Evolutionary conservation across 2,797 vertebrate species (phyloP).

Genomic region (Gambelia wislizenii): DNA sequence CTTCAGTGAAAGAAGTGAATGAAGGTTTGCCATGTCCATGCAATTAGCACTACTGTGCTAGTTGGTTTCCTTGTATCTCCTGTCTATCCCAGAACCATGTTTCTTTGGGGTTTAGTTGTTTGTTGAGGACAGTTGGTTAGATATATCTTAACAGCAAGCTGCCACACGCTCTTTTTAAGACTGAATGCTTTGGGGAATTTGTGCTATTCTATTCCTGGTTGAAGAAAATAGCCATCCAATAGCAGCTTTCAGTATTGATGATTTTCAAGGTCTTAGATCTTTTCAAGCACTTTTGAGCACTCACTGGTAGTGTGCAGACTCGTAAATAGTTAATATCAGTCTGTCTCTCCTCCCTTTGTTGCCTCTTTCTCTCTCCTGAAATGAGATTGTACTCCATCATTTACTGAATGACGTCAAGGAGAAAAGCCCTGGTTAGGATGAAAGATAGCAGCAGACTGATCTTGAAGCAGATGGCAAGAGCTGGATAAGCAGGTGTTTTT

Average conservation of each 20-base stretch:
- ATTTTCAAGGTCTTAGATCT: slow-evolving; percentile 6
- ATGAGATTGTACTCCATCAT: slow-evolving; percentile 12
- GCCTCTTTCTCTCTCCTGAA: not conserved
- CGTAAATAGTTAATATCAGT: slow-evolving; percentile 11
- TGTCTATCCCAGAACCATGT: not conserved
- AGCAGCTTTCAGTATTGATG: slow-evolving; percentile 6
- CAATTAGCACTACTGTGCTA: not conserved
- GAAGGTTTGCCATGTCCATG: not conserved
- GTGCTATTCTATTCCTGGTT: not conserved
- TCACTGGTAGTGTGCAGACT: not conserved
- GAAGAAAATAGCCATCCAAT: slow-evolving; percentile 3
- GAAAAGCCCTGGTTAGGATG: slow-evolving; percentile 9
- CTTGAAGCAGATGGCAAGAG: slow-evolving; percentile 1
- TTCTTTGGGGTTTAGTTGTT: not conserved
- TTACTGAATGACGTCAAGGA: slow-evolving; percentile 12
- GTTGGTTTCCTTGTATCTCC: not conserved
- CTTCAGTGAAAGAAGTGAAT: not conserved
- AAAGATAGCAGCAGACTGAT: slow-evolving; percentile 9
- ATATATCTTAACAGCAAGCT: not conserved
- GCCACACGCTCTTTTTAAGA: not conserved
- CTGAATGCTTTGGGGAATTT: not conserved
- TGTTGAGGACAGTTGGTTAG: not conserved
- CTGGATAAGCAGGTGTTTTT: not conserved
- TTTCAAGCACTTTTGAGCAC: not conserved
- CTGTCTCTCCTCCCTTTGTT: not conserved